Percentiles rank a stretch among this genome's conserved stretches.
phyloP scores from a whole-genome alignment of 2,797 vertebrate genomes.

The Stomatorhinus walkeri region DNA sequence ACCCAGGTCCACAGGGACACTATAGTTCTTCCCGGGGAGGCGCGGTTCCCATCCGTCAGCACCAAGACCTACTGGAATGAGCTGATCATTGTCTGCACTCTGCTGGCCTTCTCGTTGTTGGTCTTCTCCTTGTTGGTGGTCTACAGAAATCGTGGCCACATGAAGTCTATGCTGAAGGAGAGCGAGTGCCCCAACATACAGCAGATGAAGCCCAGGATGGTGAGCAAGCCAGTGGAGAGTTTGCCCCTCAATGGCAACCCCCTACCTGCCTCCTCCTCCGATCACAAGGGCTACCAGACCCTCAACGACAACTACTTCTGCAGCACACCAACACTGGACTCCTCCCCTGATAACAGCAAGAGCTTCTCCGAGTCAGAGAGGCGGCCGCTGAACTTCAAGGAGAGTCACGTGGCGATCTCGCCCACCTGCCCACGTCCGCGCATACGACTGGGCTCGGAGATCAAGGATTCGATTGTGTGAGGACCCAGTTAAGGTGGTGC shows the following conservation, averaged over 20 bases:
- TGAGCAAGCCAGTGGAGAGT: conserved; percentile 68
- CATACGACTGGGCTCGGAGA: conserved; percentile 91
- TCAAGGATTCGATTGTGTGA: conserved; percentile 95
- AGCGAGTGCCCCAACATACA: conserved; percentile 67
- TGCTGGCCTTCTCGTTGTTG: conserved; percentile 67
- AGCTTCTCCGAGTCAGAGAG: conserved; percentile 78
- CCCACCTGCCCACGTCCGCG: conserved; percentile 77
- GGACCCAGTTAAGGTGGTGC: neutral
- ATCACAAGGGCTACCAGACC: conserved; percentile 92
- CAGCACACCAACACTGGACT: conserved; percentile 70
- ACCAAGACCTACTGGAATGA: conserved; percentile 90
- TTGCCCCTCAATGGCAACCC: conserved; percentile 77
- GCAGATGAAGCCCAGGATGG: conserved; percentile 69
- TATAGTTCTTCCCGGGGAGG: conserved; percentile 47
- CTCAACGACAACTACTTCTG: conserved; percentile 81
- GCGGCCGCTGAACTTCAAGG: conserved; percentile 72
- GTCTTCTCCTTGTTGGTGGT: conserved; percentile 73
- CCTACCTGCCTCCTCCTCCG: conserved; percentile 55
- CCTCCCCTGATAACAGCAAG: conserved; percentile 63
- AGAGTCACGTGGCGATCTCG: conserved; percentile 83
- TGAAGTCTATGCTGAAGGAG: conserved; percentile 87
- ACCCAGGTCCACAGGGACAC: conserved; percentile 45
- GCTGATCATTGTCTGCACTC: conserved; percentile 78
- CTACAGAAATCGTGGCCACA: conserved; percentile 71
- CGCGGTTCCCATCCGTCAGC: conserved; percentile 53